These are phyloP conservation scores for Dascillus cervinus DNA, from an alignment of 2,888 invertebrate species.

Conservation along the genomic window DNA sequence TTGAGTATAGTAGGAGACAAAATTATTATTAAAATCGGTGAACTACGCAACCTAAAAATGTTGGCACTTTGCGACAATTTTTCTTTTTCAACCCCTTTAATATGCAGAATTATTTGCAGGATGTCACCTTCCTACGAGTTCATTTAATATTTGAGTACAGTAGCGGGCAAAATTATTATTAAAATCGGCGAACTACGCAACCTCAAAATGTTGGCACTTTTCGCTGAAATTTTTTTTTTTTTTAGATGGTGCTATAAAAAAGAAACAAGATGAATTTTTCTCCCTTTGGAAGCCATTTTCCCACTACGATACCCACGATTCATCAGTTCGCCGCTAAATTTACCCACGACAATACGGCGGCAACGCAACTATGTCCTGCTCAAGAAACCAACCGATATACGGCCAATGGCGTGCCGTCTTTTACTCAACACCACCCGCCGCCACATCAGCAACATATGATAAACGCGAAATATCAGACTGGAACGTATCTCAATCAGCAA, in stretches of 20 bases:
- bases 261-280: constrained; percentile 67
- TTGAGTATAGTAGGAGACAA: too few relatives aligned
- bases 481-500: constrained; percentile 32
- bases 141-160: too few relatives aligned
- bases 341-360: constrained; percentile 39
- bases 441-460: constrained; percentile 29
- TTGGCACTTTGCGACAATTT: too few relatives aligned
- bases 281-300: constrained; percentile 75
- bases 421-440: constrained; percentile 40
- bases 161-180: too few relatives aligned
- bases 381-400: constrained; percentile 34
- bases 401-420: constrained; percentile 45
- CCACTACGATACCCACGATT: constrained; percentile 68
- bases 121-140: too few relatives aligned
- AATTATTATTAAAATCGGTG: too few relatives aligned
- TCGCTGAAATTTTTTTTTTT: constrained; percentile 2
- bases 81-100: too few relatives aligned
- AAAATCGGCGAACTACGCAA: too few relatives aligned
- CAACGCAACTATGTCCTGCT: constrained; percentile 16
- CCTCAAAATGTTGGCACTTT: too few relatives aligned
- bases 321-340: constrained; percentile 78
- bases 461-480: constrained; percentile 29
- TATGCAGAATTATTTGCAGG: too few relatives aligned
- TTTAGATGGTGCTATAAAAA: constrained; percentile 5
- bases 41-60: too few relatives aligned